phyloP scores from a whole-genome alignment of 2,888 invertebrate genomes.

The Lasioglossum malachurum region DNA sequence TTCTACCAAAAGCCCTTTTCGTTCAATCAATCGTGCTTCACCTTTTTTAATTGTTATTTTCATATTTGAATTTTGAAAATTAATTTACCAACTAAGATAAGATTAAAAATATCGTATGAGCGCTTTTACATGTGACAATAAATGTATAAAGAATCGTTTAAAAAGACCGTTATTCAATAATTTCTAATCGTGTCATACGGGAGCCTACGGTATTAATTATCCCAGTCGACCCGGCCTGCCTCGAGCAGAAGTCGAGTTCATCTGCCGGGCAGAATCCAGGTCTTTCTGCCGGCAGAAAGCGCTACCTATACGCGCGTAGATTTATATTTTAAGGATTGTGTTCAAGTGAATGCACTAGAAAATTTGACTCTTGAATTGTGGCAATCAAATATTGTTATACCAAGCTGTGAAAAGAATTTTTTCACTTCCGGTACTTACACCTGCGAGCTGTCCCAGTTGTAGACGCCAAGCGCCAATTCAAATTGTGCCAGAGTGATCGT shows the following conservation, averaged over 20 bases:
- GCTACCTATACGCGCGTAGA: too few species aligned
- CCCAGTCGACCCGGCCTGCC: too few species aligned
- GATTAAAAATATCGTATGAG: too few species aligned
- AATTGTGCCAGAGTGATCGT: conserved; percentile 85
- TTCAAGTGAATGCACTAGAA: background rate
- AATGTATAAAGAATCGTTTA: too few species aligned
- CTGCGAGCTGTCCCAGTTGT: conserved; percentile 84
- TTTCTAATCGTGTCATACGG: background rate
- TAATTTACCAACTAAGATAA: background rate
- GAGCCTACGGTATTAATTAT: background rate
- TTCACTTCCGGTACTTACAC: conserved; percentile 79
- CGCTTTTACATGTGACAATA: too few species aligned
- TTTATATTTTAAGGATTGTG: background rate
- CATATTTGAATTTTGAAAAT: background rate
- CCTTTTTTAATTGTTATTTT: background rate
- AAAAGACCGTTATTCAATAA: too few species aligned
- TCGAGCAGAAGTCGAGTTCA: too few species aligned
- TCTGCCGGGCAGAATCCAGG: too few species aligned
- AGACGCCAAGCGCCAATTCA: conserved; percentile 84
- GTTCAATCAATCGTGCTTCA: background rate
- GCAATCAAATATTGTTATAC: background rate
- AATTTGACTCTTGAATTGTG: background rate
- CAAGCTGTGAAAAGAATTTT: background rate
- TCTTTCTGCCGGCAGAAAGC: too few species aligned
- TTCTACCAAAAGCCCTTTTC: background rate